Evolutionary conservation across 2,888 invertebrate genomes (phyloP), one percentile per base, ranked within the genome.

Genomic region (Synanthedon tipuliformis): DNA sequence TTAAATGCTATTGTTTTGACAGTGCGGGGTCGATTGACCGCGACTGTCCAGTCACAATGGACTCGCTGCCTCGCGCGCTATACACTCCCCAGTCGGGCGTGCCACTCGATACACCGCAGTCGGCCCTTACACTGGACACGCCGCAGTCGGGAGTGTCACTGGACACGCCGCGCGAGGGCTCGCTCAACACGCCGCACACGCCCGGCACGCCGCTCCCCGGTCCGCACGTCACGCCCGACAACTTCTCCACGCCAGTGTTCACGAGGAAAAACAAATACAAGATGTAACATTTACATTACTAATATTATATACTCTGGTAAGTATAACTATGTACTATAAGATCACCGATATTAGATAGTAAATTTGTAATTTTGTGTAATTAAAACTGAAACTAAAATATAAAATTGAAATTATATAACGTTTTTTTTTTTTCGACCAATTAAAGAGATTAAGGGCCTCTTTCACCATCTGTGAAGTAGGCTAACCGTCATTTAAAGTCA

Each of bases 191-290:
- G 34, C 34, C 34, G 34, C 34, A 34, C 1, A 71, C 70, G 0
- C 78, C 81, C 2, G 80, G 79, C 53, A 81, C 83, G 1, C 82
- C 82, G 0, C 62, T 78, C n/a, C 68, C 71, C 0, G 82, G 79
- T 54, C 81, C 82, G 5, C 74, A 74, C 52, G 79, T 73, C 3
- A 78, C 82, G 0, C 84, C 85, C 0, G 84, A 84, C 23, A 83
- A 77, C 59, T 86, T 80, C 63, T 84, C 85, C 3, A 86, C 86
- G 1, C 86, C 87, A 7, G 72, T 83, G 55, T 75, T 82, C 55
- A 69, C 74, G 4, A 66, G 80, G 27, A 75, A 85, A 69, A 84
- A 34, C 34, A 34, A 34, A 34, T 34, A 34, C 10, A 34, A 34
- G 10, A 34, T 34, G 34, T 34, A 34, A 34, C 34, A 34, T 34